Conservation (phyloP, 2,113 vertebrate genomes). For the Tursiops truncatus region DNA sequence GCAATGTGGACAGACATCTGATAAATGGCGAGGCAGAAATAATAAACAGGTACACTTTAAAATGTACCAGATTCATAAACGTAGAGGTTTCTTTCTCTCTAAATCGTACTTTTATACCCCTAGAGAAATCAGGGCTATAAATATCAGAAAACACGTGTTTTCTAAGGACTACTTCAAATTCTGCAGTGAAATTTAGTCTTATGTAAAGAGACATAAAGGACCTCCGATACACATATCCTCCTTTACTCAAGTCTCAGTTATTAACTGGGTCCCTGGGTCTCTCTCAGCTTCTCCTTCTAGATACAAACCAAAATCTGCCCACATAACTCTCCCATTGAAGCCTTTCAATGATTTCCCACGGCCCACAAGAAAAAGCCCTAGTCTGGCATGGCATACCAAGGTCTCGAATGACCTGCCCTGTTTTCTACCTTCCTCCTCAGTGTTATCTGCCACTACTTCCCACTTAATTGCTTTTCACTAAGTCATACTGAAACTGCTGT, state of each 20-base stretch:
- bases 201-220: not conserved
- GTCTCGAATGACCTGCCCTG: not conserved
- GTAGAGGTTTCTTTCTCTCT: not conserved
- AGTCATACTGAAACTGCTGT: not conserved
- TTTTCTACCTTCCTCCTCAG: not conserved
- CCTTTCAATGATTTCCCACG: not conserved
- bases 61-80: not conserved
- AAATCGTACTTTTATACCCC: not conserved
- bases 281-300: not conserved
- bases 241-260: not conserved
- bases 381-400: not conserved
- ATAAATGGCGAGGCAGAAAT: conserved; percentile 18
- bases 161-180: not conserved
- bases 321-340: not conserved
- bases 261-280: not conserved
- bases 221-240: not conserved
- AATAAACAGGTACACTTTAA: not conserved
- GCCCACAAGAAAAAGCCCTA: not conserved
- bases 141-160: not conserved
- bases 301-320: not conserved
- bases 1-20: not conserved
- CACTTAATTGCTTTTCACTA: not conserved
- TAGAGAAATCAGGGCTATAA: not conserved
- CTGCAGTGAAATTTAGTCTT: not conserved
- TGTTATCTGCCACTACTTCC: not conserved